A percentile compares a stretch with the other conserved stretches of the same genome.
These are phyloP conservation scores for Uropetala carovei DNA, from an alignment of 2,888 invertebrate species.

Conservation along the genomic window DNA sequence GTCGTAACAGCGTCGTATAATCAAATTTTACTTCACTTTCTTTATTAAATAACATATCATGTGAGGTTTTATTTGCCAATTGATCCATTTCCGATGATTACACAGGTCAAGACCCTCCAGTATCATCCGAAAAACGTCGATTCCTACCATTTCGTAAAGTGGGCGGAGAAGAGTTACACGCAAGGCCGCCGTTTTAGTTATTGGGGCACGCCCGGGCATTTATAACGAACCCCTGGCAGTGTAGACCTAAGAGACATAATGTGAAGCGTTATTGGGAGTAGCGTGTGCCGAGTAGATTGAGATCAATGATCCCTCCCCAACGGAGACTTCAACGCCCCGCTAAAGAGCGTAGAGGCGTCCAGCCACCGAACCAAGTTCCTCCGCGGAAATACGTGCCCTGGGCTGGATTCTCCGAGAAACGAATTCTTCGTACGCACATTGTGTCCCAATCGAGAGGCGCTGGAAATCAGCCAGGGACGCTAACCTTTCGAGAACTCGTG, in stretches of 20 bases:
- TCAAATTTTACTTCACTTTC: too few relatives aligned
- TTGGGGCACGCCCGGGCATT: background rate
- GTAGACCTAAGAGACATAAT: background rate
- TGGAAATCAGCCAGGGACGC: conserved; percentile 12
- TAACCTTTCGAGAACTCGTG: conserved; percentile 29
- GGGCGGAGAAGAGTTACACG: background rate
- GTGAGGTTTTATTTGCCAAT: too few relatives aligned
- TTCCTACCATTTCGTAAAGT: background rate
- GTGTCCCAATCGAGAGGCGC: background rate
- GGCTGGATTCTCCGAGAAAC: background rate
- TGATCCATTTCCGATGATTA: too few relatives aligned
- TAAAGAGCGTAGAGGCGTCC: background rate
- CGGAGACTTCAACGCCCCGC: conserved; percentile 2
- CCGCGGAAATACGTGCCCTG: background rate
- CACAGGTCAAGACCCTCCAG: too few relatives aligned
- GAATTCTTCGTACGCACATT: conserved; percentile 1
- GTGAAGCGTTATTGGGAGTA: background rate
- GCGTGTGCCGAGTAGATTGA: background rate
- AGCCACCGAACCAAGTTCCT: background rate
- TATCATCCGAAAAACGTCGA: background rate
- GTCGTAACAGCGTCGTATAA: too few relatives aligned
- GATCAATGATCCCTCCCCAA: background rate
- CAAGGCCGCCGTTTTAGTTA: background rate
- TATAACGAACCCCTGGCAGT: background rate
- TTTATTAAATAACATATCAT: too few relatives aligned